Evolutionary conservation across 1,140 invertebrate species (phyloP), one percentile per base, ranked within the genome.

Genomic region (Agraylea sexmaculata): DNA sequence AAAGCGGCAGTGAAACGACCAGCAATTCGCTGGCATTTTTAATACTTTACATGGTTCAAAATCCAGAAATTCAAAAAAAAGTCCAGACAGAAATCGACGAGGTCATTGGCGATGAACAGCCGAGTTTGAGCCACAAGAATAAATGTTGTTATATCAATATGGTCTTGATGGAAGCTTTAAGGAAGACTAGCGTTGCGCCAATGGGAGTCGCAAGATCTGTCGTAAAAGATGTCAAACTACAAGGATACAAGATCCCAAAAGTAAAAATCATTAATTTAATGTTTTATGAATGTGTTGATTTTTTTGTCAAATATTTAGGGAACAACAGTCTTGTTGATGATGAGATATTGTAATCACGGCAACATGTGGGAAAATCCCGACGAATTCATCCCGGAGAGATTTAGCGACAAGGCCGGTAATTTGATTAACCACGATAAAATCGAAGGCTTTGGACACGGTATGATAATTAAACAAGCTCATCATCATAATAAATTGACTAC

Each of bases 391-490:
- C 83, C 84, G 1, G 75, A 85, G 51, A 57, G 84, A 49, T 87
- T 87, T 57, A 54, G 81, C 11, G 68, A 78, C 23, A 56, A 66
- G 33, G 57, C 70, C 21, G 77, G 77, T n/a, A 64, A 73, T 42
- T 58, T 73, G 15, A 58, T 66, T 28, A 64, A 68, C 21, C 68
- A 74, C 27, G 73, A 75, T 42, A 59, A 64, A 43, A 66, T 75
- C n/a, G 66, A 79, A 40, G 73, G 79, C 15, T 87, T 85, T 58
- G 78, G 80, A 28, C 55, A 69, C 40, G 82, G 83, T 85, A 63
- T 36, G 16, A 4, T 20, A 17, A 21, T 33, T 27, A 19, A 43
- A 15, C 42, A 18, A 21, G 38, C 19, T 11, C 23, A 30, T 17
- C 23, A 13, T 27, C 11, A 18, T 42, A 23, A 31, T 41, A 25